Base-by-base conservation (phyloP, 2,797 vertebrate species). In the Coreius guichenoti region DNA sequence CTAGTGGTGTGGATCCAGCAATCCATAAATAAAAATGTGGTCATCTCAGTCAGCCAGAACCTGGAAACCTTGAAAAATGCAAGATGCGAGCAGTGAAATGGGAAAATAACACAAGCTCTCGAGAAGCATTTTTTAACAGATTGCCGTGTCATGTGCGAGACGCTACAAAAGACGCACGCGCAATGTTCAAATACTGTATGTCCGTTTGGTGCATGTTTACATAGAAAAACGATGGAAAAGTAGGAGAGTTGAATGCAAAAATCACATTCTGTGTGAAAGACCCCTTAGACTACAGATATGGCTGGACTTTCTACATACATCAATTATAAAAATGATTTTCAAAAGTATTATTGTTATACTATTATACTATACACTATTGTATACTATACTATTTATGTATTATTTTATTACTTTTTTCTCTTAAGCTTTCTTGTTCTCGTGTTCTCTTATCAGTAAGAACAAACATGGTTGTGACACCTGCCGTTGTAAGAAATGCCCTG, bases 391-490 rank as follows among this genome's bases (percentile, higher is more conserved):
- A 29, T 65, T 8, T 65, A 17, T 31, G 26, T 17, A 65, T 63
- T 29, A 4, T 65, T 65, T 3, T 3, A 29, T 31, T 65, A 65
- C 13, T 31, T 65, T 26, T 65, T 65, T 17, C 6, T 65, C 31
- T 23, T 45, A 61, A 65, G 12, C 8, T 14, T 31, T 43, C 14
- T 45, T 74, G 11, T 58, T 83, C 88, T 89, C 79, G 72, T 2
- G 91, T 23, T 84, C 47, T 76, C 61, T 91, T 19, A 39, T 47
- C 94, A 97, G 97, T 93, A 97, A 96, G 93, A 97, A 97, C 94
- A 97, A 97, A 89, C 96, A 97, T 7, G 96, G 96, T 88, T 97
- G 97, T 91, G 95, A 97, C 90, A 94, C 96, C 89, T 97, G 97
- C 90, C 96, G 97, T 76, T 97, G 97, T 93, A 96, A 95, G 93